Evolutionary conservation across 2,797 vertebrate genomes (phyloP), one percentile per base, ranked within the genome.

Genomic region (Trichosurus vulpecula): DNA sequence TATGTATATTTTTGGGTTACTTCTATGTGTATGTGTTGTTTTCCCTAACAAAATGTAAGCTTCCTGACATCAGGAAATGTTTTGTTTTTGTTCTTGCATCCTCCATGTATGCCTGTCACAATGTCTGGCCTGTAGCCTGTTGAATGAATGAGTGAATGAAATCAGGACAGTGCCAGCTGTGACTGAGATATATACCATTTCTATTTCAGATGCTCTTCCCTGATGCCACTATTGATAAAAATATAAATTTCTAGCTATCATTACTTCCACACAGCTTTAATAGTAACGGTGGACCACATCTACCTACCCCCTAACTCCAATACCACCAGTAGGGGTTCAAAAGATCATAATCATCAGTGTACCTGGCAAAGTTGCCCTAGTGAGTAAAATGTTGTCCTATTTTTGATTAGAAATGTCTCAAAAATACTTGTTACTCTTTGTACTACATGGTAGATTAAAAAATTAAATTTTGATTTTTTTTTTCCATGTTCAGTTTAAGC

Each of bases 381-480:
- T 93, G 54, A 74, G 52, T 92, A 90, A 92, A 52, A 19, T 52
- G 47, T 96, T 93, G 22, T 92, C 61, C 87, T 94, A 92, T 52
- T 95, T 95, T 61, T 87, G 30, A 35, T 92, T 87, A 90, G 74
- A 74, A 53, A 92, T 74, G 56, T 92, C 52, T 81, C 92, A 92
- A 89, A 96, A 96, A 92, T 89, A 91, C 91, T 92, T 93, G 92
- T 87, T 61, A 94, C 30, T 55, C 87, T 92, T 57, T 95, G 56
- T 30, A 95, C 92, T 11, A 90, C 19, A 19, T 53, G 96, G 95
- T 92, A 35, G 74, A 57, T 93, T 95, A 90, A 96, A 95, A 95
- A 81, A 95, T 95, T 91, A 56, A 91, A 52, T 95, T 92, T 96
- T 97, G 41, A 94, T 22, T n/a, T n/a, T n/a, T n/a, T 66, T 95